Base-by-base conservation (phyloP, 2,888 invertebrate genomes). In the Melanostoma scalare region DNA sequence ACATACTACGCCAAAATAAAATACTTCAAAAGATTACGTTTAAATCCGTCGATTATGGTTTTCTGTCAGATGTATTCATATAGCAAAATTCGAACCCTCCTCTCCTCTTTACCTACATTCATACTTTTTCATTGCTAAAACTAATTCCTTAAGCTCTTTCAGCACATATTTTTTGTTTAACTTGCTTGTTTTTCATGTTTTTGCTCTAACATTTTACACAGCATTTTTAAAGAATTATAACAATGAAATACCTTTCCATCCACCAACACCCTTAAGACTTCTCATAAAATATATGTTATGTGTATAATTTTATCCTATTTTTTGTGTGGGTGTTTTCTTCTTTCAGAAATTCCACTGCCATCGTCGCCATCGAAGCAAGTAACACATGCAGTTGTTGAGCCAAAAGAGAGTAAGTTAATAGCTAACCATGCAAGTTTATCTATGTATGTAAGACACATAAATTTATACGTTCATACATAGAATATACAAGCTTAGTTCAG, bases 321-420 rank as follows among this genome's bases (percentile, higher is more conserved):
- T 55, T 30, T 61, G 67, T 61, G 30, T 42, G 63, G 56, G 42
- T 86, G 78, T 87, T 63, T 63, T 61, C 87, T 89, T 88, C 79
- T 93, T 93, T 86, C 93, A 97, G 97, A 96, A 93, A 97, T 97
- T 89, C 96, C 96, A 69, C 94, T 96, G 94, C 96, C 96, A 76
- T 96, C 97, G 81, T 95, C 95, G 76, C 95, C 96, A 85, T 96
- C 81, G 94, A 96, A 93, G 94, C 96, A 85, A 95, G 89, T 91
- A 82, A 91, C 90, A 81, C 91, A 91, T 88, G 89, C 90, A 81
- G 89, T 90, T 63, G 88, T 89, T 73, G 91, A 91, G 86, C 89
- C 91, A 80, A 90, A 90, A 89, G 91, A 91, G 88, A 91, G 91
- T 91, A 89, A 91, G 91, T 85, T 85, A 80, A 77, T 77, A 74